Base-by-base conservation (phyloP, 2,888 invertebrate species). In the Bembecia ichneumoniformis region DNA sequence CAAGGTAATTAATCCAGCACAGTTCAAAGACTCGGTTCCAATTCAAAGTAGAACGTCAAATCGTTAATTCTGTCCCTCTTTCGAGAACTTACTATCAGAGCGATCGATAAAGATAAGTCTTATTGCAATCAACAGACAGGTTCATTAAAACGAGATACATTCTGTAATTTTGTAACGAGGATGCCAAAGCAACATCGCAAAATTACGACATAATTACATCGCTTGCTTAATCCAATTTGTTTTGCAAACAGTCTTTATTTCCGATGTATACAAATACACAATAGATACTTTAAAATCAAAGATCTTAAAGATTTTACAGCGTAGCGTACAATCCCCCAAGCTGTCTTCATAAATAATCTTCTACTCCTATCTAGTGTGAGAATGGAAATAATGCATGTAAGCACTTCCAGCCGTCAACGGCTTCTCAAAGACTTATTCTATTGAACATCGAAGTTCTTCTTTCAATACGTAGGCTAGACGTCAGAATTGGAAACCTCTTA, bases 401-500 rank as follows among this genome's bases (percentile, higher is more conserved):
- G 49, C 35, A 47, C 63, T 71, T 67, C 64, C 49, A 58, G 74
- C 74, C 72, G 66, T 71, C 10, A 64, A 71, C 56, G 72, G 75
- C 70, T 58, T 47, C 58, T 68, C 60, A 57, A 51, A 28, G 5
- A 9, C 28, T n/a, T 28, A 52, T 45, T 16, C 45, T 46, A 47
- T 57, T 56, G 53, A 59, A 61, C 54, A 66, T 71, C 68, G 70
- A 70, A 70, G 67, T 62, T 68, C 51, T 57, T 61, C 56, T 68
- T 71, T 72, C 70, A 65, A 66, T 62, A 66, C 69, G 75, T 77
- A 77, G 77, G 77, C 59, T 59, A 51, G 62, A 62, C 82, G 83
- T 84, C 78, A 86, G 86, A 80, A 82, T 82, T 83, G 86, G 86
- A 82, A 82, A 82, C 82, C 79, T 87, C 82, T 86, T 74, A 69